Conservation (phyloP, 2,888 invertebrate species). For the Nasonovia ribisnigri region DNA sequence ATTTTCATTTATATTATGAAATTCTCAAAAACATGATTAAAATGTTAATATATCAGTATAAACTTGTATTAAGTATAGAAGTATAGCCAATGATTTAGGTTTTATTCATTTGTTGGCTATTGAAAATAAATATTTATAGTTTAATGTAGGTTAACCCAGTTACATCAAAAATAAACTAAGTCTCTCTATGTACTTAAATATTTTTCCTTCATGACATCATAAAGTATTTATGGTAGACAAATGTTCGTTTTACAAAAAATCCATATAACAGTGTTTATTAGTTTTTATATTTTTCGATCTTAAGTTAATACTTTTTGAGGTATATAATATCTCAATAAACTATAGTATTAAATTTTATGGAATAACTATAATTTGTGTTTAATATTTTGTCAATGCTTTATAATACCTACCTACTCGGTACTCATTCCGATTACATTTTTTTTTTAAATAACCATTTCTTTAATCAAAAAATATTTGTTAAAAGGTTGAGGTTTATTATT, state of each 20-base stretch:
- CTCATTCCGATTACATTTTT: not conserved
- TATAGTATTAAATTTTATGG: not conserved
- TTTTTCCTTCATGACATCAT: not conserved
- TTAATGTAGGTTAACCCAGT: not conserved
- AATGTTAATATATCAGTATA: not conserved
- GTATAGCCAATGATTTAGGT: not conserved
- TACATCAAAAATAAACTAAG: not conserved
- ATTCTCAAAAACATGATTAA: not conserved
- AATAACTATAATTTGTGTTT: conserved; percentile 1
- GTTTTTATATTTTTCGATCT: not conserved
- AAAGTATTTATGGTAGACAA: conserved; percentile 4
- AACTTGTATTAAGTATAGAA: not conserved
- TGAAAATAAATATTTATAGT: not conserved
- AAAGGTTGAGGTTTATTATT: not conserved
- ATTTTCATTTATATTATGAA: not conserved
- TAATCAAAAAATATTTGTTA: not conserved
- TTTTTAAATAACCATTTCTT: not conserved
- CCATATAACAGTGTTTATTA: not conserved
- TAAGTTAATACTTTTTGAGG: not conserved
- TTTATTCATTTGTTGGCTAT: not conserved
- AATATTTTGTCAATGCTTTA: not conserved
- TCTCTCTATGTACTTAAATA: not conserved
- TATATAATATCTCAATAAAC: not conserved
- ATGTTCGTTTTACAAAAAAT: not conserved
- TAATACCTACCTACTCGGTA: not conserved